Evolutionary conservation across 2,113 vertebrate species (phyloP), one percentile per base, ranked within the genome.

Genomic region (Hiodon tergisus): DNA sequence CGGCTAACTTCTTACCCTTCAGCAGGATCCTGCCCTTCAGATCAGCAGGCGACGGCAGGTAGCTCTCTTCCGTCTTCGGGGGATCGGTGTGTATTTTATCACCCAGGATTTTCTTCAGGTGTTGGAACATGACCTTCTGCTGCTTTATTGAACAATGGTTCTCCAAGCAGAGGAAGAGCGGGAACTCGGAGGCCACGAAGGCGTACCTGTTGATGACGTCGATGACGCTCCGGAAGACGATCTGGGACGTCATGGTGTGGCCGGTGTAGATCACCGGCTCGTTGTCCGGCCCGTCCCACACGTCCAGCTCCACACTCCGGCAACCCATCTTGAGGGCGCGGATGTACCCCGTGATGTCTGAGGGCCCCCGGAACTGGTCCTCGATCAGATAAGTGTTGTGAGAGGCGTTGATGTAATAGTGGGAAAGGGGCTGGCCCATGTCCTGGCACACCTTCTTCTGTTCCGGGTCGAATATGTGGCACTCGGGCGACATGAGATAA

Each of bases 311-410:
- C 71, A 98, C 93, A 11, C 95, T 95, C 62, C 96, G 91, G 75
- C 95, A 98, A 1, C 95, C 95, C 95, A 98, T 96, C 86, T 93
- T 95, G 1, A 98, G 93, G 72, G 95, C 95, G 0, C 96, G 94
- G 67, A 96, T 94, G 81, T 97, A 98, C 52, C 96, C 96, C 0
- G 94, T 94, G 83, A 98, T 92, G 81, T 96, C 94, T 0, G 95
- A 93, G 50, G 94, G 95, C 51, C 95, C 96, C 67, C 90, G 90
- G 77, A 95, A 94, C 83, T 98, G 96, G 86, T 97, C 96, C 86
- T 98, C 94, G 74, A 96, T 98, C 87, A 98, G 91, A 88, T 98
- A 98, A 0, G 96, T 98, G 76, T 97, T 97, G 84, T 98, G 96
- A 83, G 96, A 98, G 57, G 95, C 91, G 83, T 93, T 97, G 86